A percentile compares a stretch with the other conserved stretches of the same genome.
Conservation (phyloP, 2,113 vertebrate species). For the Trogon melanurus region DNA sequence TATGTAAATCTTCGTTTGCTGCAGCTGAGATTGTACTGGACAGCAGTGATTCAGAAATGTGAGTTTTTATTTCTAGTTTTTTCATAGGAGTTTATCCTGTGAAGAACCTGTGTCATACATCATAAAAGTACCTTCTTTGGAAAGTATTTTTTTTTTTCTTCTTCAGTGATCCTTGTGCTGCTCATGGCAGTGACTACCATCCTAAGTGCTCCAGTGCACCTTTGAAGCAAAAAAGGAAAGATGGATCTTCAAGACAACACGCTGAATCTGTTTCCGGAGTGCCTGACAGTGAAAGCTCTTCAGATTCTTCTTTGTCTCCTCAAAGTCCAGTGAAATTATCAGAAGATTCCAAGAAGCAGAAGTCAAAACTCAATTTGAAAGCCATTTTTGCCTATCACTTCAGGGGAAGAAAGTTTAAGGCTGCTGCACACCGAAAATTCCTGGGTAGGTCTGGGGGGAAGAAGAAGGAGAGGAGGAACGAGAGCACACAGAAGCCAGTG, state of each 20-base stretch:
- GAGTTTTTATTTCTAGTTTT: background rate
- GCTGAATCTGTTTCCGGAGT: background rate
- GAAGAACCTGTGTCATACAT: background rate
- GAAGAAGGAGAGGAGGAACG: background rate
- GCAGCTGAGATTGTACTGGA: background rate
- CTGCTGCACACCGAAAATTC: background rate
- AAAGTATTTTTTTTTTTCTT: background rate
- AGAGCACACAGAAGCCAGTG: background rate
- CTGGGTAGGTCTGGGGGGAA: rapidly evolving
- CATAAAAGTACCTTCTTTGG: background rate
- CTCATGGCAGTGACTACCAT: slow-evolving; percentile 36
- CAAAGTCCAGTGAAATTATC: background rate
- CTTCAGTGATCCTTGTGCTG: slow-evolving; percentile 14
- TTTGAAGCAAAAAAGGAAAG: background rate
- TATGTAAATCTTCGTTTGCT: background rate
- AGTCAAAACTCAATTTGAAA: slow-evolving; percentile 60
- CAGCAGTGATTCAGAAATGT: slow-evolving; percentile 43
- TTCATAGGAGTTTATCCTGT: no score
- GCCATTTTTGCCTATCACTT: slow-evolving; percentile 72
- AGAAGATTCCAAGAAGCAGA: background rate
- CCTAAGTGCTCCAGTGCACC: background rate
- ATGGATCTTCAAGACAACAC: background rate
- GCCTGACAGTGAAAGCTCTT: background rate
- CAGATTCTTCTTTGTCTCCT: slow-evolving; percentile 54
- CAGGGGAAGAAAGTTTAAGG: slow-evolving; percentile 29